Evolutionary conservation across 2,888 invertebrate species (phyloP).

Genomic region (Leptarthrus brevirostris): DNA sequence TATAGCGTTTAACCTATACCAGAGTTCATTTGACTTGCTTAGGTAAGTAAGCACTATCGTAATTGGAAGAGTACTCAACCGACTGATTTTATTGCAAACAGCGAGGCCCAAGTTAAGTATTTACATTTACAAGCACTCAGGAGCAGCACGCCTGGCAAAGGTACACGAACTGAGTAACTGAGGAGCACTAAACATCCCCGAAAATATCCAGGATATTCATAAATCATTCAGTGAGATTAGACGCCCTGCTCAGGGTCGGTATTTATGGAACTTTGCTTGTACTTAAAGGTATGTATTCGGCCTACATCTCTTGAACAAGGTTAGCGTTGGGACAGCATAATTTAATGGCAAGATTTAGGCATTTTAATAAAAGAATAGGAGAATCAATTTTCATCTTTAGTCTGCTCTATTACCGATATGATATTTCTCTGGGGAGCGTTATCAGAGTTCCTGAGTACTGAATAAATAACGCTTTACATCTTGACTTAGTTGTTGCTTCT

Average conservation of each 20-base stretch:
- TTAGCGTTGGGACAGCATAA: neutral
- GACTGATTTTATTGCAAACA: constrained; percentile 2
- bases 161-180: neutral
- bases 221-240: constrained; percentile 47
- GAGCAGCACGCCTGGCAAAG: constrained; percentile 15
- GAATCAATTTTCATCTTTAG: constrained; percentile 4
- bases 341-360: neutral
- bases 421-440: neutral
- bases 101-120: constrained; percentile 9
- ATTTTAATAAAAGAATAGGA: neutral
- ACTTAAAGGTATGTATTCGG: constrained; percentile 7
- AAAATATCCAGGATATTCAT: constrained; percentile 41
- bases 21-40: neutral
- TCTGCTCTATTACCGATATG: neutral
- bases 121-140: constrained; percentile 33
- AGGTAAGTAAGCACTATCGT: constrained; percentile 14
- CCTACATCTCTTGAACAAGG: neutral
- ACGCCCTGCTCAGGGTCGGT: constrained; percentile 2
- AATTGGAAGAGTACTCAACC: constrained; percentile 31
- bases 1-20: neutral
- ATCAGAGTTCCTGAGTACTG: neutral
- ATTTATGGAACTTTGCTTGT: constrained; percentile 18
- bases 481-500: neutral
- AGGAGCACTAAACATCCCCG: constrained; percentile 2
- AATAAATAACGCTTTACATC: neutral